Evolutionary conservation across 2,797 vertebrate species (phyloP).

Genomic region (Garrulus glandarius): DNA sequence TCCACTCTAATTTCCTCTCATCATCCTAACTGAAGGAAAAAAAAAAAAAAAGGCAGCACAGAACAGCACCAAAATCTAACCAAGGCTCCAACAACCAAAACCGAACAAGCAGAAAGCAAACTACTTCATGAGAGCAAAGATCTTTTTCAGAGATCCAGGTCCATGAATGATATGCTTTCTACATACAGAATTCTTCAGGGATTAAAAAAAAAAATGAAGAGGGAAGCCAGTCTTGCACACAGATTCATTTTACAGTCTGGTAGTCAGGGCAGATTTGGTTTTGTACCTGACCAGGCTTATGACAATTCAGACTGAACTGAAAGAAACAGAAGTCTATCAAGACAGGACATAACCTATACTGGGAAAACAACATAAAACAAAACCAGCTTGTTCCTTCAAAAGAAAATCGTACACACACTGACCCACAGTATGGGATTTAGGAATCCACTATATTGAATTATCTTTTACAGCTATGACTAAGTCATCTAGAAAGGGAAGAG

Average conservation of each 20-base stretch:
- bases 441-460: not conserved
- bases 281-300: not conserved
- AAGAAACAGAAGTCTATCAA: not conserved
- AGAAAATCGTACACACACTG: not conserved
- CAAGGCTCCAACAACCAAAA: not conserved
- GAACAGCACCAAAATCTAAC: not conserved
- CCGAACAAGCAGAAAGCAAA: not conserved
- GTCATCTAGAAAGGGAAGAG: not conserved
- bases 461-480: not conserved
- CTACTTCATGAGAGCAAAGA: not conserved
- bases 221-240: not conserved
- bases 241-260: not conserved
- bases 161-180: not conserved
- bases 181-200: not conserved
- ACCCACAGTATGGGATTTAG: not conserved
- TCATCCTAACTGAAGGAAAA: not conserved
- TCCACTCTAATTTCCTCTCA: not conserved
- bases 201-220: no score
- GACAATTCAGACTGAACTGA: not conserved
- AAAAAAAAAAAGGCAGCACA: not conserved
- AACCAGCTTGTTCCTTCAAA: not conserved
- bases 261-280: not conserved
- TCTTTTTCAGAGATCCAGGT: not conserved
- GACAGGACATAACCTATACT: not conserved
- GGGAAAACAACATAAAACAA: not conserved